Base-by-base conservation (phyloP, 2,113 vertebrate genomes). In the Lepisosteus oculatus region DNA sequence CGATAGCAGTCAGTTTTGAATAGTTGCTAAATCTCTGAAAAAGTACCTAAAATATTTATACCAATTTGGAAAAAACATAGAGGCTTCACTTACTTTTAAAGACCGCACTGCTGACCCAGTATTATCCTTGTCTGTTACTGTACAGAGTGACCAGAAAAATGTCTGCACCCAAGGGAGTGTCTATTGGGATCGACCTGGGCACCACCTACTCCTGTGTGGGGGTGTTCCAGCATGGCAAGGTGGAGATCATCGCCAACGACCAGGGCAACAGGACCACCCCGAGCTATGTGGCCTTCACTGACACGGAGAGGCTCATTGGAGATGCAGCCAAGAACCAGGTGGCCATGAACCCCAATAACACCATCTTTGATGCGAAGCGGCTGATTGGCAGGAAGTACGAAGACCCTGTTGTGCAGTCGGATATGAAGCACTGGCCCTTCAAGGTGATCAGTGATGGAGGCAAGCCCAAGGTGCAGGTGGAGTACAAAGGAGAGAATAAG, bases 241-340 rank as follows among this genome's bases (percentile, higher is more conserved):
- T 99, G 82, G 97, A 99, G 68, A 99, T 99, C 71, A 98, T 99
- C 64, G 96, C 97, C 86, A 99, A 98, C 0, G 97, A 99, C 79
- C 90, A 92, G 80, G 89, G 91, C 74, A 92, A 93, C 87, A 85
- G 91, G 75, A 92, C 90, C 83, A 93, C 91, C 59, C 90, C 90
- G 75, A 93, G 91, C 75, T 93, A 92, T 45, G 90, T 93, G 72
- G 90, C 91, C 59, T 93, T 93, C 79, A 93, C 91, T n/a, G 90
- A 93, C 13, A 61, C 68, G 0, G 90, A 93, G 75, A 85, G 91
- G 78, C 83, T 93, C 74, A 92, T 93, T 7, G 91, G 90, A 2
- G 90, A 92, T 76, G 90, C 91, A 29, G 91, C 90, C 57, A 93
- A 93, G 72, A 93, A 93, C 43, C 91, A 91, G 76, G 91, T 93